Evolutionary conservation across 2,113 vertebrate genomes (phyloP).

Genomic region (Albula glossodonta): DNA sequence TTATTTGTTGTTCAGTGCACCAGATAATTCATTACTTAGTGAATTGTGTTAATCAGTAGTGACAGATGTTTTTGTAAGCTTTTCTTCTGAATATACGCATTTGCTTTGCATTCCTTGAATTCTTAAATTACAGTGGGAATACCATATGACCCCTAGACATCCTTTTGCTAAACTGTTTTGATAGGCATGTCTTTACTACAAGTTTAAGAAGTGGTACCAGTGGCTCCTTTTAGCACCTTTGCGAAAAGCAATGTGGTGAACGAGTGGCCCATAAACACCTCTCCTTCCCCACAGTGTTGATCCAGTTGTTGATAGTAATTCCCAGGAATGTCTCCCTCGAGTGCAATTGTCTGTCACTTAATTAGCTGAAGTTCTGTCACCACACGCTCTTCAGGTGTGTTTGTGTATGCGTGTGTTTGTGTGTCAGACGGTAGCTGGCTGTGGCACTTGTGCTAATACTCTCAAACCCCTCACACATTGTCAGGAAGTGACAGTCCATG

Average conservation of each 20-base stretch:
- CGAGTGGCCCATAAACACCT: slow-evolving; percentile 58
- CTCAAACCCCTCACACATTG: background rate
- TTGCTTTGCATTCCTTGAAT: background rate
- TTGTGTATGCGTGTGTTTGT: slow-evolving; percentile 36
- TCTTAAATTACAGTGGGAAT: background rate
- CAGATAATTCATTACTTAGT: too few species aligned
- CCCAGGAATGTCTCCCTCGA: slow-evolving; percentile 58
- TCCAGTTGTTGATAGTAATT: slow-evolving; percentile 60
- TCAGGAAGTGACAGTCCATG: slow-evolving; percentile 14
- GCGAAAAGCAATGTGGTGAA: slow-evolving; percentile 44
- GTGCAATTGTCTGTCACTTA: slow-evolving; percentile 69
- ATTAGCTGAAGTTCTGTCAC: slow-evolving; percentile 69
- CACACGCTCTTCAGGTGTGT: slow-evolving; percentile 56
- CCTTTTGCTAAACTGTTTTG: background rate
- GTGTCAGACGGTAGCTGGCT: background rate
- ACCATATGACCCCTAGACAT: background rate
- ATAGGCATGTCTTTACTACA: slow-evolving; percentile 27
- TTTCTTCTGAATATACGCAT: too few species aligned
- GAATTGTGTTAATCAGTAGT: background rate
- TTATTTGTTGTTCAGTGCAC: too few species aligned
- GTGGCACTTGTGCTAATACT: background rate
- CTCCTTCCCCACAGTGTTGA: slow-evolving; percentile 51
- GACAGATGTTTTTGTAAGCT: background rate
- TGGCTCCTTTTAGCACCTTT: slow-evolving; percentile 41
- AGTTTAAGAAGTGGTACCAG: slow-evolving; percentile 34